phyloP scores from a whole-genome alignment of 1,140 invertebrate species.

The Ectropis grisescens region DNA sequence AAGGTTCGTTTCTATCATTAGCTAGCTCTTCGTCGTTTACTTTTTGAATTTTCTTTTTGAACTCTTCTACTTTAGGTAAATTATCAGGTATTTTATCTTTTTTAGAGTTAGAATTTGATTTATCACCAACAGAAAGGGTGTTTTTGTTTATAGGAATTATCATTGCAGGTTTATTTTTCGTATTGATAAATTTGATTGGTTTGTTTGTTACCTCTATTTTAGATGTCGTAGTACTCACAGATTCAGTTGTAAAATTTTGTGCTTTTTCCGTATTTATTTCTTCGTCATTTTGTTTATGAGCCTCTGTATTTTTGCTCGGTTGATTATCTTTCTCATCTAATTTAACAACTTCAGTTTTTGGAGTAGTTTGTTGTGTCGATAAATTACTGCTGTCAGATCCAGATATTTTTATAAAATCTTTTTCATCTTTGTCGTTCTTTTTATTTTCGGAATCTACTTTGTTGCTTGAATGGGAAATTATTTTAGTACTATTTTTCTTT shows the following conservation, averaged over 20 bases:
- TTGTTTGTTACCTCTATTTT: conserved; percentile 6
- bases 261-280: no score
- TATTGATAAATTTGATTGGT: no score
- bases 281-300: conserved; percentile 4
- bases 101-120: neutral
- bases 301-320: conserved; percentile 3
- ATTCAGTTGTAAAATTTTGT: neutral
- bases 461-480: no score
- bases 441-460: neutral
- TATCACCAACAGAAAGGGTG: no score
- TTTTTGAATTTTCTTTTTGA: conserved; percentile 62
- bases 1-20: conserved; percentile 50
- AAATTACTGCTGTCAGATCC: no score
- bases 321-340: no score
- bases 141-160: no score
- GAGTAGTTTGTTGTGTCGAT: conserved; percentile 1
- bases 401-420: conserved; percentile 11
- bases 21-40: conserved; percentile 55
- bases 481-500: no score
- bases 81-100: conserved; percentile 16
- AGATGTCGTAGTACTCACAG: neutral
- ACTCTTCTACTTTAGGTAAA: conserved; percentile 50
- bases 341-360: conserved; percentile 4
- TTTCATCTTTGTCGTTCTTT: conserved; percentile 1
- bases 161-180: no score